Percentiles rank a stretch among this genome's conserved stretches.
These are phyloP conservation scores for Syngnathus acus DNA, from an alignment of 2,797 vertebrate species.

Conservation along the genomic window DNA sequence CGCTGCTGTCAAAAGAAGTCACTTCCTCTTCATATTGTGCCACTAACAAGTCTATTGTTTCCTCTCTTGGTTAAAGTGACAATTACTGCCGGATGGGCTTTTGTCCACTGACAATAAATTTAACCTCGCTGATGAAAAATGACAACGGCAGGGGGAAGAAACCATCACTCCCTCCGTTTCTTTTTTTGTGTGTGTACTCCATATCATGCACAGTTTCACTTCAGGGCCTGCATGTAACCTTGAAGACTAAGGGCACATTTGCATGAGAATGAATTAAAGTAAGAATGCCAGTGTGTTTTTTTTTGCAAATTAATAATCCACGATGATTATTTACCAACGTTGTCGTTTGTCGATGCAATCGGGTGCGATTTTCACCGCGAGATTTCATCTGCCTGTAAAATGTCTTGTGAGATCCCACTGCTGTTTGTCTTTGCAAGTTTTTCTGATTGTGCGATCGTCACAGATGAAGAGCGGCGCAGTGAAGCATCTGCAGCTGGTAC, in stretches of 20 bases:
- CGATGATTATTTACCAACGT: no score
- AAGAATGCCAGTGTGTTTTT: no score
- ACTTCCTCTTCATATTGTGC: neutral
- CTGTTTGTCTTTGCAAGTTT: neutral
- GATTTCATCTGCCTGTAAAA: neutral
- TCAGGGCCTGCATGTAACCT: no score
- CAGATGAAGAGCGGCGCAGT: neutral
- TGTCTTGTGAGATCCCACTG: neutral
- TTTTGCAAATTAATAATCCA: no score
- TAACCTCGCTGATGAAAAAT: neutral
- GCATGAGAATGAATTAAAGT: no score
- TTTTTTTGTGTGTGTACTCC: no score
- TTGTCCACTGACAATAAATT: neutral
- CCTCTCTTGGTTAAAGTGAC: neutral
- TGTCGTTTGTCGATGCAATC: neutral
- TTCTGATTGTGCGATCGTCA: slow-evolving; percentile 3
- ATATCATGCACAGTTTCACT: neutral
- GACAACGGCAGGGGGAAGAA: neutral
- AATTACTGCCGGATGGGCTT: neutral
- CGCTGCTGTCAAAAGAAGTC: neutral
- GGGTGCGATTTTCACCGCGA: no score
- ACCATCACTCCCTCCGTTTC: neutral
- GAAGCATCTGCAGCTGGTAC: neutral
- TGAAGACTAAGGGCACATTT: no score
- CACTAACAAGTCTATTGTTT: neutral